Conservation (phyloP, 2,113 vertebrate genomes). For the Chloropsis hardwickii region DNA sequence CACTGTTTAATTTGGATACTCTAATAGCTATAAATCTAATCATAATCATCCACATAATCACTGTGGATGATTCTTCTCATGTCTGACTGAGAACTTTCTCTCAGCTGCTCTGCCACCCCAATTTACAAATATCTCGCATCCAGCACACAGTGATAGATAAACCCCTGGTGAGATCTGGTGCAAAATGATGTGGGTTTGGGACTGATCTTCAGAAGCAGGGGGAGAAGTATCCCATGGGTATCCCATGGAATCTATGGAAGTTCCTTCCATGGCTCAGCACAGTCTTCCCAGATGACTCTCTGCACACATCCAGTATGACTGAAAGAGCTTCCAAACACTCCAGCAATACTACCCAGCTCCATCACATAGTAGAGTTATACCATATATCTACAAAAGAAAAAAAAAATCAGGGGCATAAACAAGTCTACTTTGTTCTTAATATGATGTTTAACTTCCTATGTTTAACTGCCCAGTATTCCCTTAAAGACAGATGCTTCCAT, state of each 20-base stretch:
- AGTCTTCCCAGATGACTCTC: accelerated
- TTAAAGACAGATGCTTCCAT: not conserved
- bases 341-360: not conserved
- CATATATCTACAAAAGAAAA: not conserved
- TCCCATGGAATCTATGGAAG: not conserved
- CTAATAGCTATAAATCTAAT: not conserved
- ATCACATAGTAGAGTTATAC: not conserved
- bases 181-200: not conserved
- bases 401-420: not conserved
- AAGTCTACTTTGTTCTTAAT: not conserved
- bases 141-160: not conserved
- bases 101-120: not conserved
- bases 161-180: not conserved
- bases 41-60: not conserved
- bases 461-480: not conserved
- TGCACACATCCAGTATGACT: not conserved
- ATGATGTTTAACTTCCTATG: not conserved
- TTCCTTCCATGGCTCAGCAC: not conserved
- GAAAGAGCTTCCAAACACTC: not conserved
- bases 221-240: not conserved
- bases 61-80: not conserved
- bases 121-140: not conserved
- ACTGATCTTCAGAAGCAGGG: not conserved
- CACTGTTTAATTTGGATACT: not conserved
- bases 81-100: not conserved